Base-by-base conservation (phyloP, 2,797 vertebrate genomes). In the Lithobates sylvaticus region DNA sequence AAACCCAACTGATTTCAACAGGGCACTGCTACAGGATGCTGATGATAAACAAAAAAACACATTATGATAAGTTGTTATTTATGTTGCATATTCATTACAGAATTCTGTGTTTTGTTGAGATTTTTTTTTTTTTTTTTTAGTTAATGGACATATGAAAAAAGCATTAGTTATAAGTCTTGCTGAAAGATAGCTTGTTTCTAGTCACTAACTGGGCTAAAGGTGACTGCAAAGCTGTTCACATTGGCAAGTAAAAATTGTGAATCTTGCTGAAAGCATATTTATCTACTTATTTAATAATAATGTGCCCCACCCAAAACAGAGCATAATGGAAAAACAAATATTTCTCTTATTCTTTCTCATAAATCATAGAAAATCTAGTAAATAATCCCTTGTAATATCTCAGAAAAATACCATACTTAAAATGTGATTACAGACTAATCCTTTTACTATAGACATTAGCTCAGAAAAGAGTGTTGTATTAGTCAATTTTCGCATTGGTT, bases 361-460 rank as follows among this genome's bases (percentile, higher is more conserved):
- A 86, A 86, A 81, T 75, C 29, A 27, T 64, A 74, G n/a, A 67
- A 79, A 78, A 84, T 85, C 70, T 85, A 36, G 29, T 36, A 81
- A 80, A 76, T 86, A 81, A 86, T 81, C 71, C 78, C 47, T 47
- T 61, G 42, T 81, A 85, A 78, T 85, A 85, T 85, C 39, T 80
- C 32, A 50, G 42, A 80, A 85, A 67, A 76, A 85, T 61, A 54
- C 70, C 65, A 69, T 85, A 80, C 84, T 85, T 85, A 85, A 75
- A 80, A 75, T 80, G 42, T 85, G 29, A 79, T 80, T 85, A 73
- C n/a, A 80, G n/a, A 42, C 58, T 85, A 86, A 86, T 81, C 84
- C 84, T 75, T 54, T 67, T 81, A 69, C 78, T 61, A 67, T 73
- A 75, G 70, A 75, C 76, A 67, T 13, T 50, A 80, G 76, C 39